Base-by-base conservation (phyloP, 2,113 vertebrate species). In the Lonchura striata region DNA sequence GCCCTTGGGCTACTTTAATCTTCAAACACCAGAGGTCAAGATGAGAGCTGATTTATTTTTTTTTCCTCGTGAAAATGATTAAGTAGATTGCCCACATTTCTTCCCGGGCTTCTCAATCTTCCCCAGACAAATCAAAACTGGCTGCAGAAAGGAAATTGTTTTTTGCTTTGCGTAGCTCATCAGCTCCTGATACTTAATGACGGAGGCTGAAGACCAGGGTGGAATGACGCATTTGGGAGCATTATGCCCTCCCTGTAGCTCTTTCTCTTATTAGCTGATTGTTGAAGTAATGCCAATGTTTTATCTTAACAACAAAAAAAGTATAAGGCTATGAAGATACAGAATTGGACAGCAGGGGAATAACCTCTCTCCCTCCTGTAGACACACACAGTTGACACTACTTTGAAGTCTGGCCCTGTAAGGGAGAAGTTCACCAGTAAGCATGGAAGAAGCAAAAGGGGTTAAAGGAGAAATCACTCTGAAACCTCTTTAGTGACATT, bases 381-480 rank as follows among this genome's bases (percentile, higher is more conserved):
- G 35, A n/a, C 15, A 37, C 35, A 72, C 23, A 50, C 7, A 90
- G n/a, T 11, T 88, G 87, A 92, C 42, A 14, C 44, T 53, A 9
- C 19, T 82, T 79, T 86, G 7, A 31, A 72, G 11, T 50, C 33
- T 35, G 80, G 39, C 41, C 30, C 44, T 20, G 46, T 30, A 52
- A 77, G 31, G 52, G 46, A 86, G n/a, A 31, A 90, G 77, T 81
- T 60, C 44, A 78, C 16, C 56, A 44, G 56, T 30, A 78, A 78
- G 46, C 25, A 71, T 39, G 33, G 22, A 53, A 75, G 69, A 86
- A 88, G 37, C 22, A 91, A 71, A 82, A 92, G 25, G 60, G 64
- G 44, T 92, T 94, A 90, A 96, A 86, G 35, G 56, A 89, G 68
- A 88, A 95, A 77, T 63, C 31, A 47, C 19, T 65, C 50, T 66